Conservation (phyloP, 2,797 vertebrate genomes). For the Salarias fasciatus region DNA sequence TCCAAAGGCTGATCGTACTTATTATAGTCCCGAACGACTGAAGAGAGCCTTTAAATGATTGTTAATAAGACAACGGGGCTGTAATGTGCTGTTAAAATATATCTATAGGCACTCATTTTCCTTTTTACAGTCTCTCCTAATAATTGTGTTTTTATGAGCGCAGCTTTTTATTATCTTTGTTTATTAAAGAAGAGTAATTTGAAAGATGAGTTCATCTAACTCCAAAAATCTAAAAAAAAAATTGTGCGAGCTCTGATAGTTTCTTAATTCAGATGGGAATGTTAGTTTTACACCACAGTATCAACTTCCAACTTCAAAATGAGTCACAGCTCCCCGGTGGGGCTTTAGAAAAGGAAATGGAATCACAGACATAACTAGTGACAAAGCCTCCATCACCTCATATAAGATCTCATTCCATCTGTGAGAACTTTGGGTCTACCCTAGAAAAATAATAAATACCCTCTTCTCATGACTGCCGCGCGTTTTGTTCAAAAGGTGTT, state of each 20-base stretch:
- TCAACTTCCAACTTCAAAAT: slow-evolving; percentile 81
- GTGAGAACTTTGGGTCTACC: slow-evolving; percentile 76
- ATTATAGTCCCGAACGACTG: slow-evolving; percentile 58
- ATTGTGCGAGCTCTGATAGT: slow-evolving; percentile 69
- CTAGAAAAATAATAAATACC: slow-evolving; percentile 80
- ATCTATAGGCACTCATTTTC: slow-evolving; percentile 49
- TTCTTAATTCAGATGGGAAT: slow-evolving; percentile 75
- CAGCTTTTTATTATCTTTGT: slow-evolving; percentile 72
- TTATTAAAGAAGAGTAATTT: slow-evolving; percentile 75
- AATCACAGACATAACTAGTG: slow-evolving; percentile 79
- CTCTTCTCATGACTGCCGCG: slow-evolving; percentile 52
- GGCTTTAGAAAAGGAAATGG: slow-evolving; percentile 75
- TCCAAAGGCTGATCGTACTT: slow-evolving; percentile 61
- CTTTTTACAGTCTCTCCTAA: slow-evolving; percentile 56
- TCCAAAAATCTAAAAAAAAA: slow-evolving; percentile 63
- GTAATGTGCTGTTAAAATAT: slow-evolving; percentile 29
- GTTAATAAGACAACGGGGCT: slow-evolving; percentile 51
- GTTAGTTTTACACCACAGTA: slow-evolving; percentile 76
- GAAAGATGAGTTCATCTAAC: slow-evolving; percentile 70
- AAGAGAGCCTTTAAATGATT: slow-evolving; percentile 56
- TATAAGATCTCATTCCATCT: slow-evolving; percentile 79
- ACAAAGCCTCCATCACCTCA: slow-evolving; percentile 81
- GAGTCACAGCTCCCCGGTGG: slow-evolving; percentile 74
- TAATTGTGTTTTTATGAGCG: slow-evolving; percentile 63
- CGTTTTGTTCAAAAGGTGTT: slow-evolving; percentile 74